These are phyloP conservation scores for Thumatha senex DNA, from an alignment of 2,888 invertebrate species.

Conservation along the genomic window DNA sequence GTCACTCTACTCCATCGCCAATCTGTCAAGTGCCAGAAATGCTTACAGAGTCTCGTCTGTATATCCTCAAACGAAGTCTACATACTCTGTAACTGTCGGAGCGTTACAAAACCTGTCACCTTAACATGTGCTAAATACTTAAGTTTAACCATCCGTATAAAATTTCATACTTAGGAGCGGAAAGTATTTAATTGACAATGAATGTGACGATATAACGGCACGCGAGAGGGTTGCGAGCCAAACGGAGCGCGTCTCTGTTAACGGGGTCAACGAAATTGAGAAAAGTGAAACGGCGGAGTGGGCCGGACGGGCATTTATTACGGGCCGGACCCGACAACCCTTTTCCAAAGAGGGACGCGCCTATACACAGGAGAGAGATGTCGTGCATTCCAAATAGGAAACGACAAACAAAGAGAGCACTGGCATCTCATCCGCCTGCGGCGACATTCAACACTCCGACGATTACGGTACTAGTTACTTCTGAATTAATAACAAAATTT, in stretches of 20 bases:
- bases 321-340: constrained; percentile 48
- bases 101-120: constrained; percentile 45
- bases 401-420: constrained; percentile 40
- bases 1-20: constrained; percentile 15
- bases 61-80: constrained; percentile 35
- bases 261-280: constrained; percentile 78
- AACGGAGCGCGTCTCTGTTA: constrained; percentile 66
- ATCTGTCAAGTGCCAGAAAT: constrained; percentile 32
- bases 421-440: constrained; percentile 21
- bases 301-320: constrained; percentile 62
- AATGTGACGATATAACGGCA: constrained; percentile 63
- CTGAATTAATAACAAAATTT: constrained; percentile 62
- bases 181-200: constrained; percentile 70
- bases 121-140: constrained; percentile 41
- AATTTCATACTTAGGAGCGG: constrained; percentile 48
- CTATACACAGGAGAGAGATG: constrained; percentile 31
- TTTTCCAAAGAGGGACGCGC: constrained; percentile 40
- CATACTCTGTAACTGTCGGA: constrained; percentile 31
- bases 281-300: constrained; percentile 71
- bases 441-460: constrained; percentile 23
- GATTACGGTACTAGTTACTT: constrained; percentile 30
- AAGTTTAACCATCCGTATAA: constrained; percentile 48
- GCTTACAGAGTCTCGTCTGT: constrained; percentile 43
- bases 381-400: constrained; percentile 41
- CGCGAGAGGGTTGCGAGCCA: constrained; percentile 60